Base-by-base conservation (phyloP, 2,797 vertebrate species). In the Melanotaenia maccullochi region DNA sequence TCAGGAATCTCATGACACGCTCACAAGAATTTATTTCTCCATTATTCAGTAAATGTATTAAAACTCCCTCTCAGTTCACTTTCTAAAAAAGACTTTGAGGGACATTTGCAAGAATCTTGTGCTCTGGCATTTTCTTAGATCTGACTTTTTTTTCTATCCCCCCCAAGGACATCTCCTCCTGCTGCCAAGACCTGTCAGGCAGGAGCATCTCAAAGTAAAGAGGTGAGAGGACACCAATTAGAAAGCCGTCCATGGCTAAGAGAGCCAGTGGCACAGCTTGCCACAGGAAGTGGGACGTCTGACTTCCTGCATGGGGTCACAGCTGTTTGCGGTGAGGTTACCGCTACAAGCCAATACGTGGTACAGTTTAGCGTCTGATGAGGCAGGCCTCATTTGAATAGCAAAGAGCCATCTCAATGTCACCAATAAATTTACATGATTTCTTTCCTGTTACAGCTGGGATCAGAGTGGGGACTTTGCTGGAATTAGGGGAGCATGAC, bases 191-290 rank as follows among this genome's bases (percentile, higher is more conserved):
- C 94, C 95, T 96, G 95, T 97, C 96, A 97, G 95, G 93, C 92
- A 94, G 93, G 92, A 95, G 95, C 95, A 95, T 96, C 95, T 95
- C 90, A 85, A 91, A 94, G 94, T 88, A 91, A 94, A 96, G 95
- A 96, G 96, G 96, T 97, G 95, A 97, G 95, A 97, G 96, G 96
- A 97, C 94, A 94, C 96, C 97, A 97, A 98, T 98, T 97, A 97
- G 96, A 97, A 96, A 95, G 95, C 94, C 94, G 95, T 95, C 92
- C 93, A 90, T 89, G 94, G 94, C 95, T 95, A 96, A 94, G 93
- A 95, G 95, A 95, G 93, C 94, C 93, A 91, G 94, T 95, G 93
- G 95, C 96, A 96, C 96, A 97, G 96, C 94, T 96, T 96, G 96
- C 93, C 93, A 95, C 94, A 96, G 94, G 94, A 96, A 96, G 92